Evolutionary conservation across 1,140 invertebrate species (phyloP).

Genomic region (Saccostrea glomerata): DNA sequence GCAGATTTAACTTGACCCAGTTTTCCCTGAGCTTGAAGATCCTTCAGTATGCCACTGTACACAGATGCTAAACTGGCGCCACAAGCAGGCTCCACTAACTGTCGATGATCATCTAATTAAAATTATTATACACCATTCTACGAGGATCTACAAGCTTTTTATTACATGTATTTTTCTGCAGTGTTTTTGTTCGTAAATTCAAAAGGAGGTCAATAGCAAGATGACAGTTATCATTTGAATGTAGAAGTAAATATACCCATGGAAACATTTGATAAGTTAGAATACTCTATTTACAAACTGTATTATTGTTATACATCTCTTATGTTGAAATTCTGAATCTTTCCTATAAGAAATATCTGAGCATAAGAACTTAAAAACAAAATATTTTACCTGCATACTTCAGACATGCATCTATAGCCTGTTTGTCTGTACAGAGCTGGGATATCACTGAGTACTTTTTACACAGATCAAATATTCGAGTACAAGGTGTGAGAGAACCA

Average conservation of each 20-base stretch:
- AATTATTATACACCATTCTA: not conserved
- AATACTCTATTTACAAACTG: too few species aligned
- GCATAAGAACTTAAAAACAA: not conserved
- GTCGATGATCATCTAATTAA: constrained; percentile 78
- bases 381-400: constrained; percentile 74
- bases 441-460: constrained; percentile 76
- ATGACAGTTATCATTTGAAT: too few species aligned
- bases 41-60: constrained; percentile 75
- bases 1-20: constrained; percentile 71
- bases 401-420: constrained; percentile 80
- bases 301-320: too few species aligned
- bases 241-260: too few species aligned
- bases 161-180: too few species aligned
- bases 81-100: constrained; percentile 81
- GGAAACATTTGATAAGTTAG: too few species aligned
- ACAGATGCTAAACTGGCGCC: constrained; percentile 80
- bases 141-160: too few species aligned
- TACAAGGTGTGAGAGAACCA: constrained; percentile 77
- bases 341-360: too few species aligned
- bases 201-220: too few species aligned
- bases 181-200: too few species aligned
- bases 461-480: constrained; percentile 75
- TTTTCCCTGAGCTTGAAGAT: constrained; percentile 71
- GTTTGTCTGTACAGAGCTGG: constrained; percentile 78
- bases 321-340: too few species aligned